Evolutionary conservation across 2,888 invertebrate genomes (phyloP).

Genomic region (Nudaria mundana): DNA sequence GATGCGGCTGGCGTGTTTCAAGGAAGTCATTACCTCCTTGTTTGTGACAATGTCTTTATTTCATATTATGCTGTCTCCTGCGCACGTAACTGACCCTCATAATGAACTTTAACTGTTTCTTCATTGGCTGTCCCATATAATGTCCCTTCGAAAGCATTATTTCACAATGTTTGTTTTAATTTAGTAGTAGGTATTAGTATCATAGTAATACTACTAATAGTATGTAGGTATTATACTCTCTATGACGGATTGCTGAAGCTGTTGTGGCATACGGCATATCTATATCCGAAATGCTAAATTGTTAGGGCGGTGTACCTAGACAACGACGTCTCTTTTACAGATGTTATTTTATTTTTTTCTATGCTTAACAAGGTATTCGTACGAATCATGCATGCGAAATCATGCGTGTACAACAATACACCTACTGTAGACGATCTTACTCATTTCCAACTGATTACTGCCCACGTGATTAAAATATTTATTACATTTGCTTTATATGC

Average conservation of each 20-base stretch:
- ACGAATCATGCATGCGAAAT: too few relatives aligned
- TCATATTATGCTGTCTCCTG: constrained; percentile 24
- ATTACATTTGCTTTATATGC: constrained; percentile 3
- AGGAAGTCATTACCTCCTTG: constrained; percentile 45
- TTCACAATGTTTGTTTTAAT: neutral
- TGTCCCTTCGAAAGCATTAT: constrained; percentile 16
- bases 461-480: constrained; percentile 8
- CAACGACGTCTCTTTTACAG: too few relatives aligned
- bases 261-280: too few relatives aligned
- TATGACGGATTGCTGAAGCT: too few relatives aligned
- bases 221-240: too few relatives aligned
- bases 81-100: constrained; percentile 29
- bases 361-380: too few relatives aligned
- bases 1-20: constrained; percentile 35
- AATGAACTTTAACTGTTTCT: constrained; percentile 26
- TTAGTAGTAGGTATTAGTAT: too few relatives aligned
- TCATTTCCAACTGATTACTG: neutral
- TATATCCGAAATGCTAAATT: too few relatives aligned
- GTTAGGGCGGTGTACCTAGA: too few relatives aligned
- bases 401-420: constrained; percentile 4
- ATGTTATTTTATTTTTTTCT: too few relatives aligned
- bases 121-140: constrained; percentile 23
- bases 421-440: neutral
- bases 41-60: constrained; percentile 42
- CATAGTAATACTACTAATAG: neutral